Percentiles rank a stretch among this genome's conserved stretches.
These are phyloP conservation scores for Sebastes hopkinsi DNA, from an alignment of 2,797 vertebrate genomes.

Conservation along the genomic window DNA sequence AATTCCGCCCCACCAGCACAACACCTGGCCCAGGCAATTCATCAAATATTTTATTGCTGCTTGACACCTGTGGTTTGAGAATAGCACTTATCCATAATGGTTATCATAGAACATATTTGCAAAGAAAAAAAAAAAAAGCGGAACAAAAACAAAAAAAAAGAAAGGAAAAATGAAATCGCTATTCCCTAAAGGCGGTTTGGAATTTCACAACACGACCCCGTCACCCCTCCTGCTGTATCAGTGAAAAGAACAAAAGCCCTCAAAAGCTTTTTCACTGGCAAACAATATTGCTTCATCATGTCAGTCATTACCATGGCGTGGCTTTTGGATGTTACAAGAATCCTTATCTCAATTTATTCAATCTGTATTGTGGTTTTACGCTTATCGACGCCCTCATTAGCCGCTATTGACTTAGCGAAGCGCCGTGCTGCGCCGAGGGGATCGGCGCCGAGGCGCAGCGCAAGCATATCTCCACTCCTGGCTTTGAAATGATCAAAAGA, in stretches of 20 bases:
- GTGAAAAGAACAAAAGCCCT: constrained; percentile 46
- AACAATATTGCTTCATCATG: constrained; percentile 65
- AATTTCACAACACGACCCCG: constrained; percentile 45
- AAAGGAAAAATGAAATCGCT: constrained; percentile 20
- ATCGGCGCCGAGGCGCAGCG: neutral
- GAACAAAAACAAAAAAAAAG: constrained; percentile 19
- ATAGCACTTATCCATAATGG: constrained; percentile 69
- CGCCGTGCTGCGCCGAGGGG: constrained; percentile 29
- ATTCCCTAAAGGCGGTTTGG: constrained; percentile 38
- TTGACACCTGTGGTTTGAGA: constrained; percentile 72
- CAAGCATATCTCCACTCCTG: constrained; percentile 47
- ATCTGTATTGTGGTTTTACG: constrained; percentile 61
- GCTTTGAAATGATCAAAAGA: constrained; percentile 72
- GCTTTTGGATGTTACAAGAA: constrained; percentile 60
- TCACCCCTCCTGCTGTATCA: constrained; percentile 45
- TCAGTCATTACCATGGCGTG: constrained; percentile 45
- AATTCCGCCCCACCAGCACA: constrained; percentile 86
- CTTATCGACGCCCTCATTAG: constrained; percentile 66
- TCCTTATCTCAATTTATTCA: constrained; percentile 70
- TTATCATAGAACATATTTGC: constrained; percentile 69
- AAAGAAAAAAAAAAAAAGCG: neutral
- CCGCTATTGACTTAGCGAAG: constrained; percentile 73
- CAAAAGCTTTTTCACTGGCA: constrained; percentile 54
- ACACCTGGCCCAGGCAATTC: constrained; percentile 85
- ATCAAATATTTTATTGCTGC: constrained; percentile 68